These are phyloP conservation scores for Bhutanitis thaidina DNA, from an alignment of 2,888 invertebrate species.

Conservation along the genomic window DNA sequence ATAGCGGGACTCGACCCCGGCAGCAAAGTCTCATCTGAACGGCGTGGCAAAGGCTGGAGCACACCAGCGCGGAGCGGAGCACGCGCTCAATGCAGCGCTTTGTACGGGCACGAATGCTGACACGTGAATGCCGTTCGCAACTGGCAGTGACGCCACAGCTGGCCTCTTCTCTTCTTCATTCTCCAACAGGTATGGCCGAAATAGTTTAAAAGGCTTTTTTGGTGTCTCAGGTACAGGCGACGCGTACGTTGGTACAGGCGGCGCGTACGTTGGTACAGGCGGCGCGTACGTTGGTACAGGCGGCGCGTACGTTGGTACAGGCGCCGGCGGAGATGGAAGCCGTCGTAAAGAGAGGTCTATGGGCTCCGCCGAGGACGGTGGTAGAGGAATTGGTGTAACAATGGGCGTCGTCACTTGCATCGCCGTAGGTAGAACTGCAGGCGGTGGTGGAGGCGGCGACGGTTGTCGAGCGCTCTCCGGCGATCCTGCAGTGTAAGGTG, in stretches of 20 bases:
- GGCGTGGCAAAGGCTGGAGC: slow-evolving; percentile 79
- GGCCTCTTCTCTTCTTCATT: slow-evolving; percentile 69
- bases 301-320: slow-evolving; percentile 50
- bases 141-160: slow-evolving; percentile 57
- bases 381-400: slow-evolving; percentile 33
- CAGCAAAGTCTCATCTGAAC: slow-evolving; percentile 67
- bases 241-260: slow-evolving; percentile 53
- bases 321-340: slow-evolving; percentile 46
- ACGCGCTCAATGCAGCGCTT: slow-evolving; percentile 58
- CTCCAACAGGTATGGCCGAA: slow-evolving; percentile 87
- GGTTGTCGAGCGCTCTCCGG: slow-evolving; percentile 69
- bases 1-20: slow-evolving; percentile 58
- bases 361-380: slow-evolving; percentile 63
- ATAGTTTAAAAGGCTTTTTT: slow-evolving; percentile 85
- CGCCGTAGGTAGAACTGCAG: slow-evolving; percentile 39
- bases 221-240: slow-evolving; percentile 49
- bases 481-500: slow-evolving; percentile 64
- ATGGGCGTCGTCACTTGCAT: slow-evolving; percentile 37
- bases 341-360: slow-evolving; percentile 40
- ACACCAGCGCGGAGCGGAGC: slow-evolving; percentile 81
- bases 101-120: slow-evolving; percentile 73
- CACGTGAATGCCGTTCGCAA: slow-evolving; percentile 56
- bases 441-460: slow-evolving; percentile 43
- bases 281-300: slow-evolving; percentile 48
- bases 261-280: slow-evolving; percentile 56